Conservation (phyloP, 2,888 invertebrate genomes). For the Lutraria lutraria region DNA sequence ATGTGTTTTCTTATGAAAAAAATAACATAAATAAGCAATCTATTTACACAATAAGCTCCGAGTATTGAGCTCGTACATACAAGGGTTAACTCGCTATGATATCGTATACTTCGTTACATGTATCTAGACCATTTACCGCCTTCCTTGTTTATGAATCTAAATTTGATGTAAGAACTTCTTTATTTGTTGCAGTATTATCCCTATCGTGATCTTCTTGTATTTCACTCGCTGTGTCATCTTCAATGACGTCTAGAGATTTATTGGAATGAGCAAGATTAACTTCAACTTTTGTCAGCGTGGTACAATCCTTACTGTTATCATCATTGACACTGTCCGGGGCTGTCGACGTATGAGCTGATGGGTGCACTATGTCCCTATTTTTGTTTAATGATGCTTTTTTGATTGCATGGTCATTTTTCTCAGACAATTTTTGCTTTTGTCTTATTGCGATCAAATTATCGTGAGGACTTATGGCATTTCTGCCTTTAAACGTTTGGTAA, state of each 20-base stretch:
- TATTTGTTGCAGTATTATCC: background rate
- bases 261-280: background rate
- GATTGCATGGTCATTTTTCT: background rate
- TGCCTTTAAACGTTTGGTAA: constrained; percentile 45
- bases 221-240: background rate
- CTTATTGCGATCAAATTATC: background rate
- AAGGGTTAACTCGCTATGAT: no score
- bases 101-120: no score
- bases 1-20: no score
- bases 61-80: no score
- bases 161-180: background rate
- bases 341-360: background rate
- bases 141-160: background rate
- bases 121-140: no score
- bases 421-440: background rate
- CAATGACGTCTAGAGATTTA: background rate
- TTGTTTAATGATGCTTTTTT: background rate
- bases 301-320: background rate
- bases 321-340: background rate
- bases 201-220: background rate
- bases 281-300: constrained; percentile 7
- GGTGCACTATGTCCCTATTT: background rate
- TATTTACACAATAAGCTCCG: no score
- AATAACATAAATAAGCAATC: no score
- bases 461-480: constrained; percentile 21